These are phyloP conservation scores for Hoplostethus mediterraneus DNA, from an alignment of 2,797 vertebrate genomes.

Conservation along the genomic window DNA sequence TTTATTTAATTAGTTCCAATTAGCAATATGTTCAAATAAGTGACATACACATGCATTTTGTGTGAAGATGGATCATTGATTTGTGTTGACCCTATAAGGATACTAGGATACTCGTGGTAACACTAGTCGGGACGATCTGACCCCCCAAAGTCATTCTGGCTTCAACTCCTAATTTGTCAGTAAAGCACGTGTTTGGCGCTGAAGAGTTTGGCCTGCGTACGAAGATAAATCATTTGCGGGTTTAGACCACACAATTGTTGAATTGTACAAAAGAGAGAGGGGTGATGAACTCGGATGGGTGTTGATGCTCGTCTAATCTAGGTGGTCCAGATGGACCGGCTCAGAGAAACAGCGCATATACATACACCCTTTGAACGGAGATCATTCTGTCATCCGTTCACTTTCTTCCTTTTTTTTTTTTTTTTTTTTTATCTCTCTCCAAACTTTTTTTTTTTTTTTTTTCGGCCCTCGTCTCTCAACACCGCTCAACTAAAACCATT, in stretches of 20 bases:
- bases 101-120: not conserved
- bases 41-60: too few relatives aligned
- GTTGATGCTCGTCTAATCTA: conserved; percentile 17
- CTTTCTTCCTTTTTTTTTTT: conserved; percentile 22
- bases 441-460: conserved; percentile 18
- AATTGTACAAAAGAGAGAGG: conserved; percentile 7
- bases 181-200: conserved; percentile 5
- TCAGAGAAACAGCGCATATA: conserved; percentile 24
- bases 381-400: conserved; percentile 29
- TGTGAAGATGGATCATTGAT: not conserved
- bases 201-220: not conserved
- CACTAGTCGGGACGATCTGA: not conserved
- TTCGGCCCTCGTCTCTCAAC: conserved; percentile 2
- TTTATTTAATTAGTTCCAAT: too few relatives aligned
- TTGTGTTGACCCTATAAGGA: not conserved
- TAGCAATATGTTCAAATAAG: too few relatives aligned
- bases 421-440: conserved; percentile 9
- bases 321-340: conserved; percentile 56
- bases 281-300: conserved; percentile 22
- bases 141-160: not conserved
- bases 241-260: not conserved
- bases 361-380: conserved; percentile 30
- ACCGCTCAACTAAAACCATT: not conserved
- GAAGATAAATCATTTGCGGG: not conserved
- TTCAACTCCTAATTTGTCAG: conserved; percentile 8